A percentile compares a stretch with the other conserved stretches of the same genome.
Conservation (phyloP, 2,797 vertebrate genomes). For the Ceryle rudis region DNA sequence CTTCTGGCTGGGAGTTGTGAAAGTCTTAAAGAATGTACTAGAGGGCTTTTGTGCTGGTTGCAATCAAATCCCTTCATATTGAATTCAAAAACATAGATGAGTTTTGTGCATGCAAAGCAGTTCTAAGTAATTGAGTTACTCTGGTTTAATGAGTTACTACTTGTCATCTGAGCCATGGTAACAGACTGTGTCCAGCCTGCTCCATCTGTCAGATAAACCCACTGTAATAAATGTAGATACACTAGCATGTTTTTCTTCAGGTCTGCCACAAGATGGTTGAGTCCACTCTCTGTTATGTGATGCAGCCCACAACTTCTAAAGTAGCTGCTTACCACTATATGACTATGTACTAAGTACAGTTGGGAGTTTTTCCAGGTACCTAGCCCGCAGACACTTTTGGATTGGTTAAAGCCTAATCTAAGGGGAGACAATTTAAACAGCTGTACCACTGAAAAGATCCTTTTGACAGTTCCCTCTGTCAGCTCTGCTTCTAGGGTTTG, state of each 20-base stretch:
- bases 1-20: background rate
- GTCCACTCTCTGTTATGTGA: background rate
- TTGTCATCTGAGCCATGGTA: background rate
- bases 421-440: background rate
- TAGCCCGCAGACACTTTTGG: background rate
- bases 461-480: background rate
- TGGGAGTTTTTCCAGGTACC: background rate
- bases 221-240: background rate
- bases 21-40: background rate
- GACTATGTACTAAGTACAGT: background rate
- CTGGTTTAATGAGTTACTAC: background rate
- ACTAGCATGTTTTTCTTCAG: background rate
- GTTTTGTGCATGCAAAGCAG: background rate
- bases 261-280: background rate
- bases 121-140: background rate
- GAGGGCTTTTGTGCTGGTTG: background rate
- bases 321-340: background rate
- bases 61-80: background rate
- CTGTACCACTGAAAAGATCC: background rate
- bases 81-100: background rate
- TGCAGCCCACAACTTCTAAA: background rate
- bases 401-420: background rate
- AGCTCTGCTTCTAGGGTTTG: background rate
- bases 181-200: background rate
- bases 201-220: background rate